Evolutionary conservation across 1,140 invertebrate genomes (phyloP).

Genomic region (Heterodera carotae): DNA sequence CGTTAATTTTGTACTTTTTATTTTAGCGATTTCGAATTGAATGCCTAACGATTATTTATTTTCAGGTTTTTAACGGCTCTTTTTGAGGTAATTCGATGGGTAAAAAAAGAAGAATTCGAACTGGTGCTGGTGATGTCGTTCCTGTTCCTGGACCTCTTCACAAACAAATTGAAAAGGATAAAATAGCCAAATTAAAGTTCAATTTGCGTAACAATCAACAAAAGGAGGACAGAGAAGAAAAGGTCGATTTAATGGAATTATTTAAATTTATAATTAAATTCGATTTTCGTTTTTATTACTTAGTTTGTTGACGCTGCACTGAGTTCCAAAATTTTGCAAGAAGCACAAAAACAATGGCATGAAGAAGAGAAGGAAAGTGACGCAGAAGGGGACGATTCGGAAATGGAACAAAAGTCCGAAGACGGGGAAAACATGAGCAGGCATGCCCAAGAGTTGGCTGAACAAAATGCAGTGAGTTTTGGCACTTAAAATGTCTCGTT

Average conservation of each 20-base stretch:
- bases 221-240: constrained; percentile 17
- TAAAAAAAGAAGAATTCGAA: constrained; percentile 46
- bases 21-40: no score
- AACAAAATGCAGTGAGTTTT: constrained; percentile 41
- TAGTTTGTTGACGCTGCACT: constrained; percentile 48
- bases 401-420: constrained; percentile 36
- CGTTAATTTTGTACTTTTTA: no score
- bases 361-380: constrained; percentile 47
- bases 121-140: constrained; percentile 50
- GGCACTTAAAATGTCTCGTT: no score
- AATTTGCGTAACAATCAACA: constrained; percentile 19
- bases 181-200: constrained; percentile 41
- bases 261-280: constrained; percentile 12
- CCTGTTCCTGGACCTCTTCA: constrained; percentile 43
- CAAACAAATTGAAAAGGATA: constrained; percentile 48
- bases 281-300: background rate
- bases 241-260: constrained; percentile 13
- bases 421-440: constrained; percentile 14
- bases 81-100: no score
- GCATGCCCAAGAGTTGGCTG: constrained; percentile 40
- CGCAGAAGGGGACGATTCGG: constrained; percentile 28
- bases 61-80: background rate
- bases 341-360: constrained; percentile 48
- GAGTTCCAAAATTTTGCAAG: constrained; percentile 52
- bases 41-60: no score